phyloP scores from a whole-genome alignment of 2,113 vertebrate genomes.

The Stomatorhinus ivindoensis region DNA sequence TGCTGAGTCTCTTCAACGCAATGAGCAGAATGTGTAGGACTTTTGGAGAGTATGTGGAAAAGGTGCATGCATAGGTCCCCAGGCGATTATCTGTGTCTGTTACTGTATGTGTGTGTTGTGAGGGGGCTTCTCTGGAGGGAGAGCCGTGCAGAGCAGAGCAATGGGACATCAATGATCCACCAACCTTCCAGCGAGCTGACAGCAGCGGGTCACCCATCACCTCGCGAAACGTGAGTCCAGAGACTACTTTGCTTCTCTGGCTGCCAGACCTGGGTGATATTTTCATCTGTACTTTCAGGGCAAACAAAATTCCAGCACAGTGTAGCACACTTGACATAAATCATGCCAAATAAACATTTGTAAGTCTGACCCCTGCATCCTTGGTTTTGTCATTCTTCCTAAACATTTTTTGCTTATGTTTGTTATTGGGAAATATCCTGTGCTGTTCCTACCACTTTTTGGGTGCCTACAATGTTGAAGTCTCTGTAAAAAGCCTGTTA shows the following conservation, averaged over 20 bases:
- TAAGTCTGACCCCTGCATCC: not conserved
- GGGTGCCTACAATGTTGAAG: not conserved
- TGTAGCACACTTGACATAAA: not conserved
- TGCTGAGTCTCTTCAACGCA: not conserved
- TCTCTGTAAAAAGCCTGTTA: not conserved
- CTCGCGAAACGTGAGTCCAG: not conserved
- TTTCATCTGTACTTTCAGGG: not conserved
- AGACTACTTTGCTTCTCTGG: not conserved
- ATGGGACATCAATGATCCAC: not conserved
- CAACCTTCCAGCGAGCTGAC: not conserved
- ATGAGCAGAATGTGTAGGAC: not conserved
- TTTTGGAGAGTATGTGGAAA: not conserved
- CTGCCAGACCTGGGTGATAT: not conserved
- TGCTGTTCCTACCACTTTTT: not conserved
- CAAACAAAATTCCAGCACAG: not conserved
- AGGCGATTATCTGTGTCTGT: not conserved
- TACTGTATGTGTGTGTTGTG: not conserved
- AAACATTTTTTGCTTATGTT: not conserved
- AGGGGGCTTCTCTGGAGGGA: not conserved
- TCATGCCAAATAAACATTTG: constrained; percentile 2
- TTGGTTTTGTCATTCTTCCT: not conserved
- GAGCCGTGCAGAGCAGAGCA: not conserved
- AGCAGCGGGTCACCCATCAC: not conserved
- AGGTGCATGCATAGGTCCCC: not conserved
- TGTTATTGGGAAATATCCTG: not conserved